These are phyloP conservation scores for Monopis laevigella DNA, from an alignment of 2,888 invertebrate genomes.

Conservation along the genomic window DNA sequence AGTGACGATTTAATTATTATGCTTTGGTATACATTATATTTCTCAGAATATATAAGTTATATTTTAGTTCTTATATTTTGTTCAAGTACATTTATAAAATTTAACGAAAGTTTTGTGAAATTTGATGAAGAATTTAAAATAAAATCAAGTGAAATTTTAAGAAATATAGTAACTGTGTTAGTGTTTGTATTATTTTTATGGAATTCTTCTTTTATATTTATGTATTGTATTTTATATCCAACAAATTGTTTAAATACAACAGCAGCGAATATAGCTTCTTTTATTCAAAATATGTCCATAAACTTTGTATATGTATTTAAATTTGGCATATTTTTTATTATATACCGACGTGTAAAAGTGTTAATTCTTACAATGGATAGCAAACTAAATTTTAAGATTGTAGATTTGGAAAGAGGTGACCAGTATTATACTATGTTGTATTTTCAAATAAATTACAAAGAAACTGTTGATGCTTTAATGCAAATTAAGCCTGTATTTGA, in stretches of 20 bases:
- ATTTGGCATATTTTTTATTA: neutral
- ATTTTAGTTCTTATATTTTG: neutral
- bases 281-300: neutral
- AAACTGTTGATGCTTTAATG: conserved; percentile 1
- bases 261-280: neutral
- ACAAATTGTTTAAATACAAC: neutral
- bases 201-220: neutral
- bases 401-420: neutral
- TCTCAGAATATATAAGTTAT: neutral
- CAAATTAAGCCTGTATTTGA: conserved; percentile 1
- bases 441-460: conserved; percentile 2
- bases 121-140: neutral
- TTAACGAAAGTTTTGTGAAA: neutral
- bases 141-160: neutral
- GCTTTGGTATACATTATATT: neutral
- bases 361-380: neutral
- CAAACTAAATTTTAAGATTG: neutral
- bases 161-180: neutral
- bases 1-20: neutral
- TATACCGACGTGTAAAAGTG: neutral
- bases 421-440: neutral
- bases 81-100: neutral
- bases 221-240: neutral
- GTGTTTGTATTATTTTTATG: neutral
- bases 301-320: neutral